Evolutionary conservation across 1,140 invertebrate species (phyloP), one percentile per base, ranked within the genome.

Genomic region (Caenorhabditis latens): DNA sequence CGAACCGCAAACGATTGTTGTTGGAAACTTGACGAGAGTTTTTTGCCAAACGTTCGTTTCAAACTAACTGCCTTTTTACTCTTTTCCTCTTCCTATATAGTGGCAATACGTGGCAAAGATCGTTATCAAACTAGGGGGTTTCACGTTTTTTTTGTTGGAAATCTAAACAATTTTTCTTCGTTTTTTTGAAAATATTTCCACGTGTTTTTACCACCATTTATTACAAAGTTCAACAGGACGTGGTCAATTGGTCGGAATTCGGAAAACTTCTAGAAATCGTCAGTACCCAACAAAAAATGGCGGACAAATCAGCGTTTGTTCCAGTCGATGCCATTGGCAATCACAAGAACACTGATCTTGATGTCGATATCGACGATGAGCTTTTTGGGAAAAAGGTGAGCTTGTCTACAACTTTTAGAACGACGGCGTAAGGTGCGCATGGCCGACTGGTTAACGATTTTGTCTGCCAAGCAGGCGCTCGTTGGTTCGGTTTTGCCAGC

Each of bases 261-360:
- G n/a, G n/a, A n/a, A n/a, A 58, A 58, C n/a, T 21, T n/a, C 57
- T 3, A 16, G 57, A 58, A 58, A 8, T 58, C n/a, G 57, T n/a
- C 42, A 46, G 67, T 46, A 71, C 46, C 19, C 11, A 71, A 42
- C 67, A 11, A 71, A 32, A 32, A 42, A 84, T 84, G 84, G 84
- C 84, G 14, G 84, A 84, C 32, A 84, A 84, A 84, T 84, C 84
- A 48, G 84, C 84, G 6, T 84, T 84, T 21, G 84, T 84, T 11
- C 84, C 84, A 50, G 84, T 84, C 46, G 84, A 84, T 84, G 84
- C 84, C 57, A 84, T 84, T 21, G 84, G 84, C 46, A 58, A 58
- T 48, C 58, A 67, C 58, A 57, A 67, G 43, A 58, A 58, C 57
- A 84, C 57, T 16, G 84, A 84, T 58, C 67, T 71, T 46, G 84